phyloP scores from a whole-genome alignment of 2,888 invertebrate genomes.

The Amiota minor region DNA sequence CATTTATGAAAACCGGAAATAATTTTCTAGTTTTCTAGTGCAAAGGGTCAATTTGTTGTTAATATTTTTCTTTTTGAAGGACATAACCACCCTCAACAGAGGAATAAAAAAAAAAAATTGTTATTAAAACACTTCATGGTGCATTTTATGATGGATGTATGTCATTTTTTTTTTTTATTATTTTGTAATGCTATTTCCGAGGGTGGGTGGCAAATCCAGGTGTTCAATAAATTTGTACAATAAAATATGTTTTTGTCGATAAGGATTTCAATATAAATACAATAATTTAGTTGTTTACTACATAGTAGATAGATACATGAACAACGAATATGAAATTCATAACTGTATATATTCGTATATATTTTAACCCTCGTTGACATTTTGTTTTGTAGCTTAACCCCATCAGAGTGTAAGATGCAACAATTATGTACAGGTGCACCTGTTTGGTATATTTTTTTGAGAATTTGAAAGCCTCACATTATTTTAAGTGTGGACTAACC shows the following conservation, averaged over 20 bases:
- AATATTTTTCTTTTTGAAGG: constrained; percentile 18
- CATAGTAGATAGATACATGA: constrained; percentile 2
- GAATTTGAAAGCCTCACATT: no score
- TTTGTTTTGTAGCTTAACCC: constrained; percentile 19
- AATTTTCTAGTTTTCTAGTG: constrained; percentile 59
- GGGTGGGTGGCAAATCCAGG: constrained; percentile 63
- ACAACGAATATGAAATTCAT: constrained; percentile 24
- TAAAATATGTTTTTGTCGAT: constrained; percentile 48
- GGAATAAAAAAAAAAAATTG: no score
- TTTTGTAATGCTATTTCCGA: constrained; percentile 33
- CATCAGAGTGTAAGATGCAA: constrained; percentile 27
- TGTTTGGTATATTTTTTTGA: constrained; percentile 6
- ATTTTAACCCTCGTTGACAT: constrained; percentile 53
- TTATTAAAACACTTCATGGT: neutral
- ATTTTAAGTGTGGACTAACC: no score
- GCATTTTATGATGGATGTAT: constrained; percentile 35
- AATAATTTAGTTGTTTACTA: constrained; percentile 48
- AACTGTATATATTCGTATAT: constrained; percentile 44
- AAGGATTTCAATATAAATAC: constrained; percentile 53
- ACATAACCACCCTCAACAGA: constrained; percentile 34
- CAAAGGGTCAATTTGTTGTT: constrained; percentile 44
- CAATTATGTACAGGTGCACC: constrained; percentile 34
- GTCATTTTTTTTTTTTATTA: constrained; percentile 55
- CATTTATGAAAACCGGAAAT: constrained; percentile 67
- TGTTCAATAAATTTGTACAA: constrained; percentile 64